phyloP scores from a whole-genome alignment of 2,113 vertebrate species.

The Larimichthys crocea region DNA sequence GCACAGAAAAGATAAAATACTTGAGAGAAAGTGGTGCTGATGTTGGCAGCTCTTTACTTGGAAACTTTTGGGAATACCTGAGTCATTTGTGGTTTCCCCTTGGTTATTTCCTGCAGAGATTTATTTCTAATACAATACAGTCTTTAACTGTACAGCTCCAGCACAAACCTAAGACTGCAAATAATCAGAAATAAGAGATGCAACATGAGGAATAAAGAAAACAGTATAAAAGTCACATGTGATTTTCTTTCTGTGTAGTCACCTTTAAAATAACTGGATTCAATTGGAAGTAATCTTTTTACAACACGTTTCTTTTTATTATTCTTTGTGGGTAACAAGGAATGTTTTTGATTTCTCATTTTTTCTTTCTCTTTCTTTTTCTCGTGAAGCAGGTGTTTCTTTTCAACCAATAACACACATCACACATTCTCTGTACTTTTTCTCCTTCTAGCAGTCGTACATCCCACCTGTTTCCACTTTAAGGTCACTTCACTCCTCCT shows the following conservation, averaged over 20 bases:
- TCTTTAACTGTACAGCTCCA: background rate
- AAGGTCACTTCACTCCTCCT: conserved; percentile 23
- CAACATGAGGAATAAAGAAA: conserved; percentile 23
- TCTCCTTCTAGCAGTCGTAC: conserved; percentile 10
- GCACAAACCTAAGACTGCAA: background rate
- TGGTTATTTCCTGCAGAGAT: conserved; percentile 45
- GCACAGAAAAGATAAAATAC: conserved; percentile 28
- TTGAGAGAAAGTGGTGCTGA: conserved; percentile 52
- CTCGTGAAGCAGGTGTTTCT: background rate
- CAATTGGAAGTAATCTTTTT: background rate
- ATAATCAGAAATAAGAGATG: conserved; percentile 15
- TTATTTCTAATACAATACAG: conserved; percentile 42
- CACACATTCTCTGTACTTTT: background rate
- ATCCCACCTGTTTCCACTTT: conserved; percentile 47
- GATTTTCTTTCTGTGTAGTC: background rate
- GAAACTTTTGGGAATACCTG: conserved; percentile 37
- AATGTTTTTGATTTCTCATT: background rate
- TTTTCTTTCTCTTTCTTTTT: no score
- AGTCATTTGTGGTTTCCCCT: conserved; percentile 40
- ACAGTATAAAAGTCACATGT: background rate
- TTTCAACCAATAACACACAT: background rate
- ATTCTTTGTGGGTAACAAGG: background rate
- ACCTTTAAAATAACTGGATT: background rate
- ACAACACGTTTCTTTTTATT: background rate
- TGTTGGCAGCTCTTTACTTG: conserved; percentile 49